These are phyloP conservation scores for Noturus placidus DNA, from an alignment of 2,113 vertebrate genomes.

Conservation along the genomic window DNA sequence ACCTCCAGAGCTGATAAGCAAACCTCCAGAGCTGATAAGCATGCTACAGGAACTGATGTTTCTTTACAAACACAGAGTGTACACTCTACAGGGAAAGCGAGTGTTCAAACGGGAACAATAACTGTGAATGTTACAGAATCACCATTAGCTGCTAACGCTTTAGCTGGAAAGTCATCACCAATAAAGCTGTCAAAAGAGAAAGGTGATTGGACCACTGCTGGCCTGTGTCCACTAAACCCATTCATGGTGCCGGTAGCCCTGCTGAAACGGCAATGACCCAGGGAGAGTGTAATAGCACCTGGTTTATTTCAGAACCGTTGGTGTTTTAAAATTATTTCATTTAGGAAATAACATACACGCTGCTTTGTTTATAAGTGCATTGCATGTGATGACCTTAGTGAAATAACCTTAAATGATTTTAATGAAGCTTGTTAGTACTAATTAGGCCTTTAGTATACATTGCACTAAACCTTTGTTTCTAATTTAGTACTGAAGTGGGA, in stretches of 20 bases:
- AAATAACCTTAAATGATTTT: not conserved
- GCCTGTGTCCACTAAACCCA: slow-evolving; percentile 67
- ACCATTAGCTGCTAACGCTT: not conserved
- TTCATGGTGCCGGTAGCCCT: slow-evolving; percentile 69
- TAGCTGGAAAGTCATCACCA: slow-evolving; percentile 24
- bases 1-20: not conserved
- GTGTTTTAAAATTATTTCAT: not conserved
- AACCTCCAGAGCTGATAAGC: not conserved
- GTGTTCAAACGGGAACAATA: not conserved
- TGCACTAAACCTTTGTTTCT: not conserved
- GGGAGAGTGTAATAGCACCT: not conserved
- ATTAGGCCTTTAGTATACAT: not conserved
- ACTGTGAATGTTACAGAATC: not conserved
- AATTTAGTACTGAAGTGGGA: not conserved
- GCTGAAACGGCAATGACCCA: slow-evolving; percentile 44
- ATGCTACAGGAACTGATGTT: not conserved
- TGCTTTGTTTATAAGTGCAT: not conserved
- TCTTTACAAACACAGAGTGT: slow-evolving; percentile 44
- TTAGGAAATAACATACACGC: not conserved
- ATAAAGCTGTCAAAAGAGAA: not conserved
- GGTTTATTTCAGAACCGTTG: not conserved
- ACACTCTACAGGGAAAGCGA: not conserved
- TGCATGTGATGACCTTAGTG: not conserved
- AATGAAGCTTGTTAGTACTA: not conserved
- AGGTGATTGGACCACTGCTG: not conserved